A percentile compares a stretch with the other conserved stretches of the same genome.
These are phyloP conservation scores for Netelia inedita DNA, from an alignment of 2,888 invertebrate species.

Conservation along the genomic window DNA sequence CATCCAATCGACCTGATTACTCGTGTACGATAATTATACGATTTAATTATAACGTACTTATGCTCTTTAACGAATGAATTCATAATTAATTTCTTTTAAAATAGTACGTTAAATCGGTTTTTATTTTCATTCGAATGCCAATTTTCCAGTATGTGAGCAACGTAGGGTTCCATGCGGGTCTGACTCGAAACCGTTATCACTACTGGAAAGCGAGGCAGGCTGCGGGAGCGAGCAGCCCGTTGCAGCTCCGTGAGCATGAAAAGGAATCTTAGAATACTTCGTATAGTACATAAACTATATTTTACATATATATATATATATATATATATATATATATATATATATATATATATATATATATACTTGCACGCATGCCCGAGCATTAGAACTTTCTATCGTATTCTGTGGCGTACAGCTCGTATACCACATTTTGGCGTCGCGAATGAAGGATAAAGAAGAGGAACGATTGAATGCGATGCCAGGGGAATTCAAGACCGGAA, in stretches of 20 bases:
- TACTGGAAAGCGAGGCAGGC: conserved; percentile 36
- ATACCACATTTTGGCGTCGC: neutral
- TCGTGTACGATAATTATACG: too few relatives aligned
- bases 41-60: too few relatives aligned
- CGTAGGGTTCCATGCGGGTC: neutral
- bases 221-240: neutral
- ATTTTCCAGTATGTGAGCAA: conserved; percentile 8
- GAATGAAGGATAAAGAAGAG: neutral
- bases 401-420: neutral
- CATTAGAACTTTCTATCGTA: neutral
- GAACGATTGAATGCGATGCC: neutral
- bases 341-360: neutral
- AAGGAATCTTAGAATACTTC: conserved; percentile 33
- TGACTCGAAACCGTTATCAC: conserved; percentile 30
- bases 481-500: neutral
- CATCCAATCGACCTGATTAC: neutral
- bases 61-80: too few relatives aligned
- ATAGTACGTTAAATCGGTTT: too few relatives aligned
- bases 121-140: neutral
- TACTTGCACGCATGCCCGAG: neutral
- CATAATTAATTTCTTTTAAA: too few relatives aligned
- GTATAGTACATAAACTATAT: conserved; percentile 1
- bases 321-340: conserved; percentile 10
- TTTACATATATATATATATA: neutral
- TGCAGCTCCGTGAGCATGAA: conserved; percentile 21